Percentiles rank a stretch among this genome's conserved stretches.
phyloP scores from a whole-genome alignment of 37 sponge, comb jelly and placozoan species.

The Petrosia ficiformis region DNA sequence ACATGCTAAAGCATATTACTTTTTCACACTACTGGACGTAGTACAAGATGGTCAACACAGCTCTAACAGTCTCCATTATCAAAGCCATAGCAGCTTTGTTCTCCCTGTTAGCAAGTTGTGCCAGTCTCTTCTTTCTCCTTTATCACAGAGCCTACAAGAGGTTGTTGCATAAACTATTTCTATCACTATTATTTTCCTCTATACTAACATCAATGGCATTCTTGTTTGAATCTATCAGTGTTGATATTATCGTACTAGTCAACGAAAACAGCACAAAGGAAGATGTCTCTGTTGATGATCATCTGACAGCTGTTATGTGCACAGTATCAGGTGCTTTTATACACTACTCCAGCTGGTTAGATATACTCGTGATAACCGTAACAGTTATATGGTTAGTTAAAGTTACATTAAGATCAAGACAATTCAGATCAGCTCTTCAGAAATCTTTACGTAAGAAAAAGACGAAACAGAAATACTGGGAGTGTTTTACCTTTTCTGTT shows the following conservation, averaged over 20 bases:
- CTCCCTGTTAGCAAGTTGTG: background rate
- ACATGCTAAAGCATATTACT: no score
- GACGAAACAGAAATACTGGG: background rate
- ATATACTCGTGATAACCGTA: background rate
- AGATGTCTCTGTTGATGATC: background rate
- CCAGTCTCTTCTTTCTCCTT: background rate
- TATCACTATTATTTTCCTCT: background rate
- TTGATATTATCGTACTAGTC: no score
- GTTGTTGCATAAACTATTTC: background rate
- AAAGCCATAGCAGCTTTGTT: background rate
- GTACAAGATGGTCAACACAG: background rate
- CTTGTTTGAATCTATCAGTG: background rate
- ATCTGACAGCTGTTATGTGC: background rate
- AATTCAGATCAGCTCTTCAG: background rate
- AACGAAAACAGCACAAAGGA: background rate
- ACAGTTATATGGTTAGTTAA: background rate
- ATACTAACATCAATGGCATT: background rate
- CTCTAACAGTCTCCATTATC: background rate
- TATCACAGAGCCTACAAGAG: background rate
- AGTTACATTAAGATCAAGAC: background rate
- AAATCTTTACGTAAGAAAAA: background rate
- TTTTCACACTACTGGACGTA: no score
- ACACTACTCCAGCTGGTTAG: background rate
- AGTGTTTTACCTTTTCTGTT: background rate
- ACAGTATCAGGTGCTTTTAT: background rate